Evolutionary conservation across 2,113 vertebrate genomes (phyloP), one percentile per base, ranked within the genome.

Genomic region (Epinephelus lanceolatus): DNA sequence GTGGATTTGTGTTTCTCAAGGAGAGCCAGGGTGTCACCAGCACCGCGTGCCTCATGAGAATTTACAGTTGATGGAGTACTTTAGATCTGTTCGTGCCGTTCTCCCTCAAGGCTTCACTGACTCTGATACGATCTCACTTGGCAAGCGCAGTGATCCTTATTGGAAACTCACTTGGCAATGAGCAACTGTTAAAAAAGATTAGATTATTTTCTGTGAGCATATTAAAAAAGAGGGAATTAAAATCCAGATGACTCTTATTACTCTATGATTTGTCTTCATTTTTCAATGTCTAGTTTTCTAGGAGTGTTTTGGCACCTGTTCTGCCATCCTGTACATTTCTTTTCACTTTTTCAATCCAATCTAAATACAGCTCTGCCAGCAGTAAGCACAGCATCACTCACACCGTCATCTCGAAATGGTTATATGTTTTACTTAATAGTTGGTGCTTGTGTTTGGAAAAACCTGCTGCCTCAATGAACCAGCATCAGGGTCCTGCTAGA

Each of bases 121-220:
- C 73, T 81, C 71, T 45, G 84, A 92, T 86, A 75, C 2, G 27
- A 90, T 92, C 88, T 88, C 52, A 19, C 81, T 86, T 83, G 86
- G 79, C 80, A 85, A 75, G 40, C 3, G 1, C 19, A n/a, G 33
- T 1, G 7, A 71, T 59, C 57, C 19, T 66, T 45, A 61, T 57
- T 88, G n/a, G 67, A 82, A 85, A 71, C 19, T 30, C 2, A 8
- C 67, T 56, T 59, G 60, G 57, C 63, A 78, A 45, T 47, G 27
- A 81, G 74, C 19, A 51, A 15, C 21, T 21, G 51, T 59, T 71
- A 37, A 80, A 86, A 79, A 30, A 27, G 17, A 45, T 80, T 7
- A 76, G 59, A 52, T 53, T 0, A 15, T 73, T 53, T 13, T 4
- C 14, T 75, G 13, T 30, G 23, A 74, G 13, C 21, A n/a, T 40